phyloP scores from a whole-genome alignment of 2,888 invertebrate genomes.

The Fragum whitleyi region DNA sequence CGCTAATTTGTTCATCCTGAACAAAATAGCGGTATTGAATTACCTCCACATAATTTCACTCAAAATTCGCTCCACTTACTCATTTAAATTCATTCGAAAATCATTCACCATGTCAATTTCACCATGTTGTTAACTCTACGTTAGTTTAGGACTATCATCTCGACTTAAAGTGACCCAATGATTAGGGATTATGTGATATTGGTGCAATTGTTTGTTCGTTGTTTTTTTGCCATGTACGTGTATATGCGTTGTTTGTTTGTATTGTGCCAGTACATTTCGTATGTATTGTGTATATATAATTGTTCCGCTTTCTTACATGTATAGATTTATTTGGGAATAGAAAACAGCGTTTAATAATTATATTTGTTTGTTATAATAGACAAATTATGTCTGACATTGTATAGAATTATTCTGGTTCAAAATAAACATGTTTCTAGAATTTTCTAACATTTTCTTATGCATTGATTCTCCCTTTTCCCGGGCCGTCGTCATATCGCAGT shows the following conservation, averaged over 20 bases:
- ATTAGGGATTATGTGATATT: background rate
- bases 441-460: too few species aligned
- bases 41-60: too few species aligned
- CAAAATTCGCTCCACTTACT: too few species aligned
- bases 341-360: background rate
- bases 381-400: background rate
- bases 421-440: background rate
- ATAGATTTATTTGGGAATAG: background rate
- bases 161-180: too few species aligned
- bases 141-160: too few species aligned
- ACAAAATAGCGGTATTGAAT: too few species aligned
- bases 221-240: background rate
- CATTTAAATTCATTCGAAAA: too few species aligned
- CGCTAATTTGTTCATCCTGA: too few species aligned
- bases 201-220: background rate
- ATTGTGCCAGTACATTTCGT: background rate
- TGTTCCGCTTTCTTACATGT: background rate
- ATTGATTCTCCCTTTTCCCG: too few species aligned
- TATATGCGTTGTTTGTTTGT: background rate
- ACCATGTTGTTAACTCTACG: too few species aligned
- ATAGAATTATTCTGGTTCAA: constrained; percentile 3
- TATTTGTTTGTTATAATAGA: background rate
- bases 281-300: background rate
- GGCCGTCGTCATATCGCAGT: too few species aligned
- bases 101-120: too few species aligned